Conservation (phyloP, 2,113 vertebrate genomes). For the Cynopterus brachyotis region DNA sequence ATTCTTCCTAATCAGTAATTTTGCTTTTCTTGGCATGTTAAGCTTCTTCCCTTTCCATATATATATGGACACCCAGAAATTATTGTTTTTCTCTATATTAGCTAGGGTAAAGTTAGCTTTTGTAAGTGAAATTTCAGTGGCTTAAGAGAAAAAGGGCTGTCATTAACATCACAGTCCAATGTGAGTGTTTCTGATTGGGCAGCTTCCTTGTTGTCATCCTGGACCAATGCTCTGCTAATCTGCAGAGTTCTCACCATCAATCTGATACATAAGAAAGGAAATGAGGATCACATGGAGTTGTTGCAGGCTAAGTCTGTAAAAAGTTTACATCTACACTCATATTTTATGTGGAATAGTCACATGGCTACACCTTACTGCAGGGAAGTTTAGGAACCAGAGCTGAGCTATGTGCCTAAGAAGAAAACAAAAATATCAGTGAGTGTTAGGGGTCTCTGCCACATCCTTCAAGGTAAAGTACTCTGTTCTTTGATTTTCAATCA, state of each 20-base stretch:
- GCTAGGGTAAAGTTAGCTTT: neutral
- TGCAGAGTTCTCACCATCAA: neutral
- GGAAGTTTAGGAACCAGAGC: neutral
- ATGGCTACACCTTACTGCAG: neutral
- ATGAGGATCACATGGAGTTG: neutral
- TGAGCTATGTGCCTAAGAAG: neutral
- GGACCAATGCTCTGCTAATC: neutral
- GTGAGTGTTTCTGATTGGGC: neutral
- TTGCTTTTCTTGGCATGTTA: neutral
- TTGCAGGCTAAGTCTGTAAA: neutral
- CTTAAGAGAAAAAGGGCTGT: neutral
- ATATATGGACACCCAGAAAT: neutral
- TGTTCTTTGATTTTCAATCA: neutral
- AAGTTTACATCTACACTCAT: neutral
- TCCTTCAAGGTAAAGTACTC: neutral
- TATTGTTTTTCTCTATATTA: neutral
- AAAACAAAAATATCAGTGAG: neutral
- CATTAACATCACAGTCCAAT: neutral
- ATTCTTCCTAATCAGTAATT: neutral
- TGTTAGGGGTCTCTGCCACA: neutral
- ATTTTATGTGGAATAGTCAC: neutral
- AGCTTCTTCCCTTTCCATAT: neutral
- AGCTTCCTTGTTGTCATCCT: neutral
- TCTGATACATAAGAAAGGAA: neutral
- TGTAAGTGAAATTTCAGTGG: neutral